These are phyloP conservation scores for Caerostris extrusa DNA, from an alignment of 1,140 invertebrate species.

Conservation along the genomic window DNA sequence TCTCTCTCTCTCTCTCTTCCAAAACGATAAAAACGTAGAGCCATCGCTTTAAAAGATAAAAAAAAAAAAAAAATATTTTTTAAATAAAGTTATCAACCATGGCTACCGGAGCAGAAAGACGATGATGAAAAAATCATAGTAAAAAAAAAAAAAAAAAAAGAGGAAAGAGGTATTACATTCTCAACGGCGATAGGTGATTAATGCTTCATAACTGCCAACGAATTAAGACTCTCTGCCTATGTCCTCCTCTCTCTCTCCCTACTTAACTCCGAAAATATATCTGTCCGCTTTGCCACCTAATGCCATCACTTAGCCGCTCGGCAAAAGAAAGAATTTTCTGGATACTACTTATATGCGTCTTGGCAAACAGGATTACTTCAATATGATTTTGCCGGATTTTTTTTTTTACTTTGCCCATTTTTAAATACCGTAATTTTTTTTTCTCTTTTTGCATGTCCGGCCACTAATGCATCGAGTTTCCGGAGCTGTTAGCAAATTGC, in stretches of 20 bases:
- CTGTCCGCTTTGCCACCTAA: conserved; percentile 49
- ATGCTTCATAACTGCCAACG: conserved; percentile 69
- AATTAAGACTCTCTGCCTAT: conserved; percentile 66
- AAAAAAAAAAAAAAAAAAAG: conserved; percentile 18
- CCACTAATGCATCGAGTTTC: conserved; percentile 47
- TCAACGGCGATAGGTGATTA: conserved; percentile 56
- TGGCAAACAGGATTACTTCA: conserved; percentile 72
- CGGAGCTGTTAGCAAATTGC: conserved; percentile 60
- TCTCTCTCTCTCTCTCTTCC: background rate
- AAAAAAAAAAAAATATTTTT: conserved; percentile 55
- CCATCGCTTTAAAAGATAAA: conserved; percentile 27
- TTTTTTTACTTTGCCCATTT: conserved; percentile 26
- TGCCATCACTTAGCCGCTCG: conserved; percentile 59
- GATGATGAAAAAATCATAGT: conserved; percentile 1
- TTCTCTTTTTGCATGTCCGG: conserved; percentile 42
- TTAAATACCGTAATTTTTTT: background rate
- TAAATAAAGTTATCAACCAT: conserved; percentile 73
- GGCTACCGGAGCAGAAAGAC: conserved; percentile 1
- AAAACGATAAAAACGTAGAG: conserved; percentile 65
- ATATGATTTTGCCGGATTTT: conserved; percentile 59
- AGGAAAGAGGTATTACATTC: conserved; percentile 39
- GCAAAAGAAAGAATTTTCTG: conserved; percentile 25
- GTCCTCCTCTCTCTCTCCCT: background rate
- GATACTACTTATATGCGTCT: conserved; percentile 41
- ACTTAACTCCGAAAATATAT: conserved; percentile 61